Conservation (phyloP, 1,140 invertebrate species). For the Cotesia glomerata region DNA sequence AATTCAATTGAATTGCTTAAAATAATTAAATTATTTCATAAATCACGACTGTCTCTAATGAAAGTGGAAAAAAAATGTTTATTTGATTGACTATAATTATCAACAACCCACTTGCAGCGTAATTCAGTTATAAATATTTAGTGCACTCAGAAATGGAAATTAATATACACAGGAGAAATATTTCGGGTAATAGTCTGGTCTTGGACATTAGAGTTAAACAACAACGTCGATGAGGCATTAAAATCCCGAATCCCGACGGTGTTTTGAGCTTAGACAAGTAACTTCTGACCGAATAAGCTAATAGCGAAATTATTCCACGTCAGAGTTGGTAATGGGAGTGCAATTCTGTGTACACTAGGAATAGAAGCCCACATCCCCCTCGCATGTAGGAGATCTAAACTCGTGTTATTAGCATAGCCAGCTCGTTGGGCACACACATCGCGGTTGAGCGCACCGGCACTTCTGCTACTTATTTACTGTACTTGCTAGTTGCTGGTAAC, state of each 20-base stretch:
- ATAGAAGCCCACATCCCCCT: no score
- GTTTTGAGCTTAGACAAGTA: conserved; percentile 22
- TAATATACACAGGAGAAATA: background rate
- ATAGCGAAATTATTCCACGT: conserved; percentile 57
- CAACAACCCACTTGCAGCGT: no score
- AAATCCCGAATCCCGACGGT: conserved; percentile 9
- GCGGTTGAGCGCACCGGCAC: background rate
- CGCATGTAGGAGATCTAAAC: conserved; percentile 45
- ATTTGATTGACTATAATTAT: no score
- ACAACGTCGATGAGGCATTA: background rate
- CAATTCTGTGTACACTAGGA: conserved; percentile 52
- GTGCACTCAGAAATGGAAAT: no score
- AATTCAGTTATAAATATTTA: background rate
- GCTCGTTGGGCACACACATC: conserved; percentile 43
- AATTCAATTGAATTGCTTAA: no score
- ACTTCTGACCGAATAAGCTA: conserved; percentile 42
- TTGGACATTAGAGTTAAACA: background rate
- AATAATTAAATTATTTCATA: no score
- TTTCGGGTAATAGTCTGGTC: background rate
- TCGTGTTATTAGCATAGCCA: conserved; percentile 58
- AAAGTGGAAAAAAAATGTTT: no score
- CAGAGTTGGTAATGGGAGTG: conserved; percentile 58
- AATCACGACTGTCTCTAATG: no score
- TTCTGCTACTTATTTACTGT: conserved; percentile 11
- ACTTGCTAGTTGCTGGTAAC: no score